A percentile compares a stretch with the other conserved stretches of the same genome.
These are phyloP conservation scores for Semaprochilodus insignis DNA, from an alignment of 2,797 vertebrate species.

Conservation along the genomic window DNA sequence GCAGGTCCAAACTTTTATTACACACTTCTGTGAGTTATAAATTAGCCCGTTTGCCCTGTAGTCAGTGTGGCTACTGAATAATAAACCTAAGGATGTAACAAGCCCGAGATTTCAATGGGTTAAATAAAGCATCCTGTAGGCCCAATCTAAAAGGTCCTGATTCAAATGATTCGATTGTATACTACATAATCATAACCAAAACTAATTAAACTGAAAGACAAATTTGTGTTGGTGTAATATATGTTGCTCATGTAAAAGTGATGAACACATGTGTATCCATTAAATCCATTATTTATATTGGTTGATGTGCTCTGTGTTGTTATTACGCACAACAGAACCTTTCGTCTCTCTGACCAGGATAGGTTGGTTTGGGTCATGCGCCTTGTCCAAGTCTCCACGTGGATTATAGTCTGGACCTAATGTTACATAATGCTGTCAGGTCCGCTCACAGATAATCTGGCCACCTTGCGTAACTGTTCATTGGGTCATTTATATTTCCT, in stretches of 20 bases:
- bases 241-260: neutral
- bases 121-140: neutral
- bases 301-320: neutral
- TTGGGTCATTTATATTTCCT: slow-evolving; percentile 60
- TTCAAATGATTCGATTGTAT: neutral
- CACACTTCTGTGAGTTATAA: too few species aligned
- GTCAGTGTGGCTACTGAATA: too few species aligned
- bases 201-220: neutral
- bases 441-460: slow-evolving; percentile 70
- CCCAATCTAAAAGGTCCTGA: neutral
- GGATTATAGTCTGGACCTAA: slow-evolving; percentile 73
- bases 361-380: slow-evolving; percentile 55
- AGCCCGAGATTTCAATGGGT: neutral
- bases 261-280: neutral
- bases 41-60: too few species aligned
- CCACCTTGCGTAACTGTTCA: slow-evolving; percentile 70
- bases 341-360: neutral
- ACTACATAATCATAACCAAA: neutral
- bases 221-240: neutral
- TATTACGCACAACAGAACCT: neutral
- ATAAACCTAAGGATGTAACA: too few species aligned
- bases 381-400: slow-evolving; percentile 60
- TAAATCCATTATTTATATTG: neutral
- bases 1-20: too few species aligned
- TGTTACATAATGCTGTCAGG: slow-evolving; percentile 69